Conservation (phyloP, 2,888 invertebrate species). For the Spilarctia lutea region DNA sequence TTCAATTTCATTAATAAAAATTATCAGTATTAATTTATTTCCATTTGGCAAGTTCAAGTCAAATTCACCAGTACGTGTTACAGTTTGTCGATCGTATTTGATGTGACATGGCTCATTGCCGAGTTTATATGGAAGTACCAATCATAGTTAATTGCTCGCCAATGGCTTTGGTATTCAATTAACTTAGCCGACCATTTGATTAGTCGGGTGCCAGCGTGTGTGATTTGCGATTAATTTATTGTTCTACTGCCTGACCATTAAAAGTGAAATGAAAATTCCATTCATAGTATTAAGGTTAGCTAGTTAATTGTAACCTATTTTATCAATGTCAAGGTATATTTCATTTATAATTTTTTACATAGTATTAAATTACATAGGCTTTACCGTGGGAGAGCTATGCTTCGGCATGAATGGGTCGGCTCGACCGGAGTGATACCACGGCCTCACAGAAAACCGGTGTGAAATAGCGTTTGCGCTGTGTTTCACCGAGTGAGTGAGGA, state of each 20-base stretch:
- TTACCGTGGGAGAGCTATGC: no score
- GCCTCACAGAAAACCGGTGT: no score
- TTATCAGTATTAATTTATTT: background rate
- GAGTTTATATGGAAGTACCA: slow-evolving; percentile 43
- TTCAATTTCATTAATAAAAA: no score
- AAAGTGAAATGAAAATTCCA: background rate
- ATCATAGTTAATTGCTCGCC: slow-evolving; percentile 48
- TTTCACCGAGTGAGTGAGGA: no score
- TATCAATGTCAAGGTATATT: background rate
- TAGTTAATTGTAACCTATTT: background rate
- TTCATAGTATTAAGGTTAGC: background rate
- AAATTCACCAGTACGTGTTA: background rate
- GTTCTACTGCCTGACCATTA: background rate
- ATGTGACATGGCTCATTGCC: slow-evolving; percentile 22
- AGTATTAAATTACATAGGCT: no score
- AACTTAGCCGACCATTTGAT: slow-evolving; percentile 45
- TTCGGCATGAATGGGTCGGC: no score
- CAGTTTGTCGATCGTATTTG: background rate
- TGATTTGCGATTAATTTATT: slow-evolving; percentile 13
- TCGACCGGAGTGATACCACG: no score
- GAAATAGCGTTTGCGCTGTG: no score
- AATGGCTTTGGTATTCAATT: slow-evolving; percentile 50
- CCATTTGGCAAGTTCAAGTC: background rate
- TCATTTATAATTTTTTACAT: background rate
- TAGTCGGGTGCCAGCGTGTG: slow-evolving; percentile 24